Evolutionary conservation across 2,797 vertebrate genomes (phyloP).

Genomic region (Sphaeramia orbicularis): DNA sequence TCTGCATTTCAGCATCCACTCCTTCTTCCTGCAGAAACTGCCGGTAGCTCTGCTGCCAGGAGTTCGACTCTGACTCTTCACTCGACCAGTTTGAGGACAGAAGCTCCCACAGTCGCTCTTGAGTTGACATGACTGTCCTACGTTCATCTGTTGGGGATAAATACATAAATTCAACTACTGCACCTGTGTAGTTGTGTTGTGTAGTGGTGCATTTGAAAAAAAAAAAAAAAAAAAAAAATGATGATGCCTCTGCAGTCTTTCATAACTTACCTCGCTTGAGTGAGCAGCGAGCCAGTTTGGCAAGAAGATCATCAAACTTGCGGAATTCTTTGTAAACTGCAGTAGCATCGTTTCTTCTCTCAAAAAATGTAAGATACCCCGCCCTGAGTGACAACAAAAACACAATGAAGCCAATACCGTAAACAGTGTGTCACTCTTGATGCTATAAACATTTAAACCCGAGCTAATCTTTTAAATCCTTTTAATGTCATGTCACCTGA

Average conservation of each 20-base stretch:
- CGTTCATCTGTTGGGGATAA: slow-evolving; percentile 70
- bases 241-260: neutral
- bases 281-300: slow-evolving; percentile 83
- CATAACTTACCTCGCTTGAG: slow-evolving; percentile 77
- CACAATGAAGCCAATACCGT: too few species aligned
- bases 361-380: slow-evolving; percentile 87
- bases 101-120: slow-evolving; percentile 82
- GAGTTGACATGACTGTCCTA: slow-evolving; percentile 64
- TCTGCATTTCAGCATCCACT: slow-evolving; percentile 81
- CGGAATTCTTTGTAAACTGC: slow-evolving; percentile 85
- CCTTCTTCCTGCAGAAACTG: slow-evolving; percentile 74
- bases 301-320: slow-evolving; percentile 85
- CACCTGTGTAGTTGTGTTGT: neutral
- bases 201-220: neutral
- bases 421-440: neutral
- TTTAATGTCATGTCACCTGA: slow-evolving; percentile 81
- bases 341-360: slow-evolving; percentile 59
- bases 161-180: neutral
- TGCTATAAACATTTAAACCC: neutral
- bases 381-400: slow-evolving; percentile 75
- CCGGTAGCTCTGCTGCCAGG: slow-evolving; percentile 86
- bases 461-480: neutral
- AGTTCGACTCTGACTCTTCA: slow-evolving; percentile 39
- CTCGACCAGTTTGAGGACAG: slow-evolving; percentile 61
- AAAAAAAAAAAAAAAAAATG: neutral